Evolutionary conservation across 1,140 invertebrate species (phyloP).

Genomic region (Anadara kagoshimensis): DNA sequence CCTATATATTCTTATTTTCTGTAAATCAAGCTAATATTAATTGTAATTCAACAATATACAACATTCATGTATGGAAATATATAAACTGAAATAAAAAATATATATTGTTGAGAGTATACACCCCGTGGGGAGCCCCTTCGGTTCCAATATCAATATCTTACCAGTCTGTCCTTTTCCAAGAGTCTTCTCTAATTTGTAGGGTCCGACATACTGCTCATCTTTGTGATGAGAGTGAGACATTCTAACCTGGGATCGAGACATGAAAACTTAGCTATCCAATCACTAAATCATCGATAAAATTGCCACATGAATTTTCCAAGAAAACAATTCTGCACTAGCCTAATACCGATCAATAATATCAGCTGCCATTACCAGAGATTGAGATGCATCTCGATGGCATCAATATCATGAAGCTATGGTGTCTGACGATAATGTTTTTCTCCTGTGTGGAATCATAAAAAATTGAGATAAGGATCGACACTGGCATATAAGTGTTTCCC

Average conservation of each 20-base stretch:
- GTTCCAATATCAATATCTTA: conserved; percentile 71
- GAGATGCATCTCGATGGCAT: conserved; percentile 5
- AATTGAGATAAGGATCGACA: conserved; percentile 3
- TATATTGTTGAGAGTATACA: no score
- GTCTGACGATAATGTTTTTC: conserved; percentile 2
- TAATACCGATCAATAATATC: conserved; percentile 21
- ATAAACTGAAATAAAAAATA: no score
- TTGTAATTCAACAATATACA: no score
- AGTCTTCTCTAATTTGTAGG: conserved; percentile 98
- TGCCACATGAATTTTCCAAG: conserved; percentile 36
- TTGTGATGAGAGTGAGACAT: conserved; percentile 47
- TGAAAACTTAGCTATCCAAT: conserved; percentile 17
- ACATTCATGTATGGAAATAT: no score
- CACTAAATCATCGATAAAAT: conserved; percentile 15
- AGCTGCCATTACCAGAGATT: conserved; percentile 13
- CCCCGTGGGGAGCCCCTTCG: no score
- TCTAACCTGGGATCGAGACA: conserved; percentile 36
- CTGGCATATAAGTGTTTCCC: conserved; percentile 1
- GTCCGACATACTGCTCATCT: conserved; percentile 92
- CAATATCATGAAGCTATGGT: conserved; percentile 6
- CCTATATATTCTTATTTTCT: no score
- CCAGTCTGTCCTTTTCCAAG: conserved; percentile 99
- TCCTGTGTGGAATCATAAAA: conserved; percentile 1
- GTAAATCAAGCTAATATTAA: no score
- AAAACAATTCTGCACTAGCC: conserved; percentile 31